Base-by-base conservation (phyloP, 2,888 invertebrate genomes). In the Crematogaster levior region DNA sequence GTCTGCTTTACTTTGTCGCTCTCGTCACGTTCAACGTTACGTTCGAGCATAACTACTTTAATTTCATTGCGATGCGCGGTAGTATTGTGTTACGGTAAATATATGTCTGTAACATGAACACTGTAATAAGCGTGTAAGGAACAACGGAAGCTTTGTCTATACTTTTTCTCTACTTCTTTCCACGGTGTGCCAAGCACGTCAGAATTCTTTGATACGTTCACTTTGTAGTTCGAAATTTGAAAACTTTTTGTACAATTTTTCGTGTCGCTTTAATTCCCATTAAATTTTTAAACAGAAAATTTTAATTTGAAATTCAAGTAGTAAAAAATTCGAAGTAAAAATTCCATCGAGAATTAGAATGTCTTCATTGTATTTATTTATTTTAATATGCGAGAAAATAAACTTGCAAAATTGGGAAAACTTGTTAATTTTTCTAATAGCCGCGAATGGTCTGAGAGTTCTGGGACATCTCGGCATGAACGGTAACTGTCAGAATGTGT, bases 41-140 rank as follows among this genome's bases (percentile, higher is more conserved):
- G 24, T 34, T 77, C 70, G 56, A 68, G 77, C 56, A 3, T 34
- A 46, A 68, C 43, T 56, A 56, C 70, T 79, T 43, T 79, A 79
- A 79, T 79, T 79, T 79, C 34, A 70, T 79, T 70, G 37, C 24
- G 34, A 63, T 24, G n/a, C 61, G n/a, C 37, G 37, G 15, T n/a
- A 24, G 43, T 24, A 27, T 56, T 56, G 43, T 40, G 37, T 30
- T 68, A 68, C 70, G 15, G 34, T 46, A 68, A 77, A 77, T 68
- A 68, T 61, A 46, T 30, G 18, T 37, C 34, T 30, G 56, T 24
- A 40, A 34, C 37, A 5, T 27, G 77, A 68, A 53, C 63, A 40
- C 53, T 7, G 53, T 43, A 56, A 43, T 68, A 77, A 30, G 34
- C 12, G 34, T 10, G 1, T 9, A 56, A 56, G 53, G 68, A 68